phyloP scores from a whole-genome alignment of 1,140 invertebrate species.

The Lordiphosa collinella region DNA sequence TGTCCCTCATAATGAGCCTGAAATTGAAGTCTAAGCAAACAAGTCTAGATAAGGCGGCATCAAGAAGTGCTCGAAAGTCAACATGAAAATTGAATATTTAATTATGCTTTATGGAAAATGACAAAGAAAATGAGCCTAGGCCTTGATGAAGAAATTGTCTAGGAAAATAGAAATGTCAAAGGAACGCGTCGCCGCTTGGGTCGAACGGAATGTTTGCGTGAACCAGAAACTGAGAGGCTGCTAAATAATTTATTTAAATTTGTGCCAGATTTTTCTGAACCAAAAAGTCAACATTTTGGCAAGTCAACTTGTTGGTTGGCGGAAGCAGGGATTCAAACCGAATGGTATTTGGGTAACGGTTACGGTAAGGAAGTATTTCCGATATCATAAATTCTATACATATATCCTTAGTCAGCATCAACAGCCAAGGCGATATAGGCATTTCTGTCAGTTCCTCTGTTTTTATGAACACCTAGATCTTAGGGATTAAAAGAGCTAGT shows the following conservation, averaged over 20 bases:
- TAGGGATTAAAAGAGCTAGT: too few species aligned
- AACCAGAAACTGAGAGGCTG: constrained; percentile 40
- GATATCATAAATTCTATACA: too few species aligned
- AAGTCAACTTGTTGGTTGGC: too few species aligned
- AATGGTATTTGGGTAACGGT: too few species aligned
- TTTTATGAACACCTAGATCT: too few species aligned
- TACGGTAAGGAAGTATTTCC: too few species aligned
- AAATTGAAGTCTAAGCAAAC: constrained; percentile 66
- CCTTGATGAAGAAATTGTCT: not conserved
- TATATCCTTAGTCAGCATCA: too few species aligned
- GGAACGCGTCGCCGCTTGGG: constrained; percentile 12
- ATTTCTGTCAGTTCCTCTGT: too few species aligned
- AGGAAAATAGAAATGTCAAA: constrained; percentile 25
- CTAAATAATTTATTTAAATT: constrained; percentile 72
- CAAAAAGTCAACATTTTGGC: too few species aligned
- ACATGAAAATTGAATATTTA: constrained; percentile 71
- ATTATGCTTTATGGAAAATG: constrained; percentile 56
- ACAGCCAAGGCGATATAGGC: too few species aligned
- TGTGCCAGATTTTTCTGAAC: constrained; percentile 38
- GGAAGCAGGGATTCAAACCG: too few species aligned
- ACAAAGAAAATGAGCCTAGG: not conserved
- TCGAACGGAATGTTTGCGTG: constrained; percentile 23
- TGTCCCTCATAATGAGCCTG: constrained; percentile 48
- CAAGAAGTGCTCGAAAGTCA: constrained; percentile 11
- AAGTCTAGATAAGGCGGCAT: constrained; percentile 20